Percentiles rank a stretch among this genome's conserved stretches.
These are phyloP conservation scores for Nannoperca obscura DNA, from an alignment of 2,797 vertebrate genomes.

Conservation along the genomic window DNA sequence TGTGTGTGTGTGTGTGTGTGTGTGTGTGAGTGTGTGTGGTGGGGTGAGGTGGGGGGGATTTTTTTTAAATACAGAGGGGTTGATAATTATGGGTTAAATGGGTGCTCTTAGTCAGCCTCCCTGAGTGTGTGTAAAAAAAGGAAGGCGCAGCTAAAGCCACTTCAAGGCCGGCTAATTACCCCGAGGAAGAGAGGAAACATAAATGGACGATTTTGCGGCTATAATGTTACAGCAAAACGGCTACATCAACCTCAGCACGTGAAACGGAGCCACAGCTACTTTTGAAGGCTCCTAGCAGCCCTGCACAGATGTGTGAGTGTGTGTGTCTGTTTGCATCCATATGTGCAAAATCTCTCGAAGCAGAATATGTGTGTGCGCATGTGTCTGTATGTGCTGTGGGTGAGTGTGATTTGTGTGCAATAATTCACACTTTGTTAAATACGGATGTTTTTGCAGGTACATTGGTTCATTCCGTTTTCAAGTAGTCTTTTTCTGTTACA, in stretches of 20 bases:
- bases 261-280: slow-evolving; percentile 70
- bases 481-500: background rate
- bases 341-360: slow-evolving; percentile 26
- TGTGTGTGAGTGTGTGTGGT: slow-evolving; percentile 50
- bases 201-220: slow-evolving; percentile 79
- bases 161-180: slow-evolving; percentile 85
- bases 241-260: slow-evolving; percentile 76
- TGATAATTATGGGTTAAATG: slow-evolving; percentile 85
- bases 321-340: slow-evolving; percentile 24
- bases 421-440: slow-evolving; percentile 11
- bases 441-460: background rate
- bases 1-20: too few relatives aligned
- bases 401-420: slow-evolving; percentile 23
- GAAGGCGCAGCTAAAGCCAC: slow-evolving; percentile 82
- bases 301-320: slow-evolving; percentile 38
- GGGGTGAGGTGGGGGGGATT: slow-evolving; percentile 30
- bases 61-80: slow-evolving; percentile 79
- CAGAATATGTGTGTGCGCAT: background rate
- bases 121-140: slow-evolving; percentile 79
- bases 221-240: slow-evolving; percentile 77
- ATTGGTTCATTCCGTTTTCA: background rate
- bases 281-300: slow-evolving; percentile 59
- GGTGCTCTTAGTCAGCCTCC: slow-evolving; percentile 80
- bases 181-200: slow-evolving; percentile 83
- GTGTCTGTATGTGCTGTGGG: background rate